phyloP scores from a whole-genome alignment of 2,888 invertebrate species.

The Panzeria rudis region DNA sequence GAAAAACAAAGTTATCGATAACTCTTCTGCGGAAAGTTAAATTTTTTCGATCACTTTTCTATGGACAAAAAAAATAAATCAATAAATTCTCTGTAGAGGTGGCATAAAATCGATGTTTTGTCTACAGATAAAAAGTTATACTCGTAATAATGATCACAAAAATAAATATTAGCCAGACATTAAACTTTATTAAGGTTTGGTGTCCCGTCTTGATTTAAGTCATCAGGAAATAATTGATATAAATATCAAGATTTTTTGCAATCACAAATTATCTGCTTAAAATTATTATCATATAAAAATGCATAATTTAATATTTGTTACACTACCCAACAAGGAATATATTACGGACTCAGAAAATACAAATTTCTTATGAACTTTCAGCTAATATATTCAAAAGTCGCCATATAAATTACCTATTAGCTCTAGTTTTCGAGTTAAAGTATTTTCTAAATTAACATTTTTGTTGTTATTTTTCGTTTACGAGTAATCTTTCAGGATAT shows the following conservation, averaged over 20 bases:
- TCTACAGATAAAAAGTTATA: no score
- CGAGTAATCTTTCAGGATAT: no score
- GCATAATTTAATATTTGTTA: neutral
- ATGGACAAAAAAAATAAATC: no score
- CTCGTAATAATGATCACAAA: no score
- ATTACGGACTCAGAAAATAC: neutral
- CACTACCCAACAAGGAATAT: neutral
- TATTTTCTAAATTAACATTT: no score
- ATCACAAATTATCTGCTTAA: neutral
- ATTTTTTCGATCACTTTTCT: neutral
- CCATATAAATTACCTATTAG: no score
- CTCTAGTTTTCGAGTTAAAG: no score
- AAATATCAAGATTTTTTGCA: neutral
- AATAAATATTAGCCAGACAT: neutral
- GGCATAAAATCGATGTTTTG: no score
- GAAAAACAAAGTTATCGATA: neutral
- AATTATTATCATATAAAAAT: conserved; percentile 1
- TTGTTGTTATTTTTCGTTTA: no score
- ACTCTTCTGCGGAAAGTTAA: neutral
- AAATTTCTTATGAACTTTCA: no score
- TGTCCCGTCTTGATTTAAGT: neutral
- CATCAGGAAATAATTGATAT: conserved; percentile 6
- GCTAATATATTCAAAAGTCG: no score
- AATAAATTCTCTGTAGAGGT: no score
- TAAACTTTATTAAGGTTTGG: neutral